Evolutionary conservation across 1,140 invertebrate species (phyloP), one percentile per base, ranked within the genome.

Genomic region (Phthorimaea operculella): DNA sequence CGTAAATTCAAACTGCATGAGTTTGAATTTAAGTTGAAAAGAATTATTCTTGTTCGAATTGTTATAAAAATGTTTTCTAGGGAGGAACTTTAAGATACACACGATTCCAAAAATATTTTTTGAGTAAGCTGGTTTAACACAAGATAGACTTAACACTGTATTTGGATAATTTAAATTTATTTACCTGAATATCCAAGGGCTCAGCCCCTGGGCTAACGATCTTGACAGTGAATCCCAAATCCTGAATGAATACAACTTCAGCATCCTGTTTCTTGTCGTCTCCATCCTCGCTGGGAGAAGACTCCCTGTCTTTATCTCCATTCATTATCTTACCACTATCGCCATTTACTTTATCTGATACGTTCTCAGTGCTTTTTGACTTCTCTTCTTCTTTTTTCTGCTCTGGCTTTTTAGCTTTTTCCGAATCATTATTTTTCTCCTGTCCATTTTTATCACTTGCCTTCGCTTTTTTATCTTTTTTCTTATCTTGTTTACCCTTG

Each of bases 181-280:
- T 53, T 70, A 94, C 92, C 86, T 98, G 96, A 72, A 98, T 94
- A 72, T 98, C 95, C 79, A 98, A 93, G 4, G 93, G 89, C 66
- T 98, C 96, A 5, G 94, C 88, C 9, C 94, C 94, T 9, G 96
- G 95, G 60, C 94, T 93, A 36, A 93, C 88, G 63, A 98, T 96
- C 86, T 96, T 95, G 0, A 98, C 93, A 52, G 92, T 95, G 70
- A 98, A 97, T 36, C 96, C 95, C 77, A 95, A 90, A 75, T 98
- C 96, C 81, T 98, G 96, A 66, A 98, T 94, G 53, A 97, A 93
- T 34, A 98, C 92, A 49, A 97, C 91, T 86, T 94, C 92, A 55
- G 92, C 90, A 56, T 91, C 90, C 47, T 87, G 86, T 72, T 90
- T 91, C 58, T 90, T 90, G 11, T 88, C 85, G 61, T 88, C 88